A percentile compares a stretch with the other conserved stretches of the same genome.
These are phyloP conservation scores for Camponotus fellah DNA, from an alignment of 2,888 invertebrate species.

Conservation along the genomic window DNA sequence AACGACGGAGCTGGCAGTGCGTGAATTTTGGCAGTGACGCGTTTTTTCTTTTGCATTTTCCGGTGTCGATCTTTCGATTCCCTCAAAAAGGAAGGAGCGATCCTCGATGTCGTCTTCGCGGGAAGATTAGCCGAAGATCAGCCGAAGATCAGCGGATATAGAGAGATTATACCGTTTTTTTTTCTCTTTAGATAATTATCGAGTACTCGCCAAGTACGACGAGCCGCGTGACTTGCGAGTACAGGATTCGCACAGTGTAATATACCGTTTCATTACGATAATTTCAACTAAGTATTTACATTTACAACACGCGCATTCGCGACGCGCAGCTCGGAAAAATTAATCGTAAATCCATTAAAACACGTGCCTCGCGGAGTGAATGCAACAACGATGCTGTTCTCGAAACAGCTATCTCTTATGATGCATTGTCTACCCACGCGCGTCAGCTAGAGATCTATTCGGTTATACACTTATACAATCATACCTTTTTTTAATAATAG, in stretches of 20 bases:
- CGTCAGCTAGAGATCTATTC: constrained; percentile 74
- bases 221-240: constrained; percentile 18
- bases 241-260: constrained; percentile 49
- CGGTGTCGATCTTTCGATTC: constrained; percentile 25
- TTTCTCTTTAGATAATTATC: constrained; percentile 19
- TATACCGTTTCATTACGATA: constrained; percentile 54
- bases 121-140: constrained; percentile 8
- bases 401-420: constrained; percentile 33
- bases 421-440: constrained; percentile 39
- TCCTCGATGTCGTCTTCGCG: constrained; percentile 24
- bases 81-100: constrained; percentile 5
- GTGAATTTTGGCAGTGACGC: constrained; percentile 73
- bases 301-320: constrained; percentile 48
- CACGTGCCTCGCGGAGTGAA: background rate
- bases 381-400: constrained; percentile 17
- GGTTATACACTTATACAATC: constrained; percentile 69
- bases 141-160: constrained; percentile 16
- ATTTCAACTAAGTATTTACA: constrained; percentile 77
- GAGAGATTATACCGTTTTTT: constrained; percentile 20
- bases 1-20: constrained; percentile 65
- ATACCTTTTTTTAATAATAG: constrained; percentile 68
- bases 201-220: constrained; percentile 20
- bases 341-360: constrained; percentile 27
- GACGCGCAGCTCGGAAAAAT: constrained; percentile 23
- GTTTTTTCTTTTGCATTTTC: constrained; percentile 45